Base-by-base conservation (phyloP, 2,113 vertebrate genomes). In the Cranoglanis bouderius region DNA sequence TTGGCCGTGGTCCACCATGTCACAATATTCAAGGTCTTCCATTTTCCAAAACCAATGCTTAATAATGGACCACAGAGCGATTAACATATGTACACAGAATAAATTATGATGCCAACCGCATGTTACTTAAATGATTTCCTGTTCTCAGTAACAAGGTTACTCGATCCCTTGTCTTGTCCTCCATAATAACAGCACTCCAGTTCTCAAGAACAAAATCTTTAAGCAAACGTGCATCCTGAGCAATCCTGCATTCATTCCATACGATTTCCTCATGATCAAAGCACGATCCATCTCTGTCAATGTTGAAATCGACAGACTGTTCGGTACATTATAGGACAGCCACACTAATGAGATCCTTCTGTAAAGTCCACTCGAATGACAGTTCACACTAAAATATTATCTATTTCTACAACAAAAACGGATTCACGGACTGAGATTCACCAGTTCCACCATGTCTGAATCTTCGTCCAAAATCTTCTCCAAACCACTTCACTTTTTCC, bases 1-100 rank as follows among this genome's bases (percentile, higher is more conserved):
- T 86, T 84, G 90, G 90, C 89, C 65, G 46, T 65, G 85, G 87
- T 90, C 82, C 84, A 57, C 43, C 88, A 85, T 80, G 87, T 89
- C 82, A 86, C 84, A 89, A 61, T 90, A 90, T 65, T 85, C 72
- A 46, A 92, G 82, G 59, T 61, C 72, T 70, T 81, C 88, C 83
- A 85, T 82, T 32, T 67, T 40, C 63, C 55, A 40, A 82, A 81
- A 32, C 46, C 88, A 85, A 63, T 59, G 67, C 70, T 29, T 77
- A 77, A 51, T 32, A 51, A 53, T 7, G n/a, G 19, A 77, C 82
- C 88, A 21, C 32, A 67, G 24, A 67, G 81, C 9, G 19, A 46
- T 57, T 13, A 81, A 7, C 55, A 72, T 70, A 26, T 16, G 49
- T 61, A 43, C 43, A 84, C 59, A 24, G 7, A 55, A 51, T 40